phyloP scores from a whole-genome alignment of 1,140 invertebrate species.

The Drosophila willistoni region DNA sequence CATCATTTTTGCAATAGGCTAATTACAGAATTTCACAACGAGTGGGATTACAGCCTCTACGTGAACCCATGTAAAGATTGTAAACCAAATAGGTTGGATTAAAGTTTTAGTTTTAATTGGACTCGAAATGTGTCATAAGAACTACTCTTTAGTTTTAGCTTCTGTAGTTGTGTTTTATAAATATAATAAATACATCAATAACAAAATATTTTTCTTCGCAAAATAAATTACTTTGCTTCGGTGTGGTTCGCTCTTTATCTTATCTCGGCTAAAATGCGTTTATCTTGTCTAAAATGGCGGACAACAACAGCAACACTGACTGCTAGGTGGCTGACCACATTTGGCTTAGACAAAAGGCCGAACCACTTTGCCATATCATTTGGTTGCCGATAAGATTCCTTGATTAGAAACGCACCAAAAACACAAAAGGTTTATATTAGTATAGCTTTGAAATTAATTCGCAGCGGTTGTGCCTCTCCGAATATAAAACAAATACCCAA shows the following conservation, averaged over 20 bases:
- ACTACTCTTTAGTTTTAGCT: background rate
- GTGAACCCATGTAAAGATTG: too few relatives aligned
- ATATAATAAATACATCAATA: slow-evolving; percentile 34
- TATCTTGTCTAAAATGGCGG: slow-evolving; percentile 60
- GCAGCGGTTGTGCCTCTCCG: slow-evolving; percentile 40
- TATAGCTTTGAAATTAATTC: slow-evolving; percentile 36
- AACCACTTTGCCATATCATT: slow-evolving; percentile 55
- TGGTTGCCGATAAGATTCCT: slow-evolving; percentile 53
- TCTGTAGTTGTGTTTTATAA: background rate
- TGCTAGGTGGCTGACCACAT: slow-evolving; percentile 59
- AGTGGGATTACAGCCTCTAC: too few relatives aligned
- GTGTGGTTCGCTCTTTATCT: slow-evolving; percentile 41
- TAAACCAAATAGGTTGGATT: too few relatives aligned
- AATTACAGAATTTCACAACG: too few relatives aligned
- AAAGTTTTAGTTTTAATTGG: too few relatives aligned
- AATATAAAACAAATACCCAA: background rate
- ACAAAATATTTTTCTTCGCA: slow-evolving; percentile 32
- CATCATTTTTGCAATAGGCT: too few relatives aligned
- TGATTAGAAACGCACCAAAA: slow-evolving; percentile 60
- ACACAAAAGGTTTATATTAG: slow-evolving; percentile 34
- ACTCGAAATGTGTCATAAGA: too few relatives aligned
- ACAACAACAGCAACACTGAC: slow-evolving; percentile 27
- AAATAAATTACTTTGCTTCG: slow-evolving; percentile 9
- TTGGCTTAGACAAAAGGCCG: slow-evolving; percentile 61
- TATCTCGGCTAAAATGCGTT: slow-evolving; percentile 51